A percentile compares a stretch with the other conserved stretches of the same genome.
These are phyloP conservation scores for Sebastiscus tertius DNA, from an alignment of 2,797 vertebrate genomes.

Conservation along the genomic window DNA sequence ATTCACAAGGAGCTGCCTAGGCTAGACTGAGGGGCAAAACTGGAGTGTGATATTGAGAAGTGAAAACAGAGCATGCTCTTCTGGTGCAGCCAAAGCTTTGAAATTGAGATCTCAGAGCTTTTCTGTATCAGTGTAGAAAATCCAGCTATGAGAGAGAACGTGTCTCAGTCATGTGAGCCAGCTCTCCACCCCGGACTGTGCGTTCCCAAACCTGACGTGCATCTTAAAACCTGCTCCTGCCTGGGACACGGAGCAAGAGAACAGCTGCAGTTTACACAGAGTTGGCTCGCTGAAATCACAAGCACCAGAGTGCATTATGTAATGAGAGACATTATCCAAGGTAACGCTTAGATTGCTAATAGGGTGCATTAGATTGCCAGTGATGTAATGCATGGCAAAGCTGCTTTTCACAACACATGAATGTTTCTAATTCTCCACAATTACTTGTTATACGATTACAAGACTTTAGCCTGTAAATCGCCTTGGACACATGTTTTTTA, in stretches of 20 bases:
- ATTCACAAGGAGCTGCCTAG: constrained; percentile 64
- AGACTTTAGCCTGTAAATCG: constrained; percentile 44
- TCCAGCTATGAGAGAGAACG: constrained; percentile 1
- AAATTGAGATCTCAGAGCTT: not conserved
- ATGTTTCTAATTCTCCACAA: constrained; percentile 57
- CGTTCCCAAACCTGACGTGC: constrained; percentile 50
- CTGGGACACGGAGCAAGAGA: constrained; percentile 37
- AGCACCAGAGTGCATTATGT: constrained; percentile 68
- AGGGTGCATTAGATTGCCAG: constrained; percentile 54
- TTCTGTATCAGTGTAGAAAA: not conserved
- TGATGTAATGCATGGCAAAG: constrained; percentile 66
- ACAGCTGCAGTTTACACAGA: constrained; percentile 62
- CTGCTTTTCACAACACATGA: constrained; percentile 49
- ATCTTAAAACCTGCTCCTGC: constrained; percentile 60
- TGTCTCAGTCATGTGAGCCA: constrained; percentile 16
- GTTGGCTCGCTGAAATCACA: constrained; percentile 55
- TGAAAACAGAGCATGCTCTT: constrained; percentile 5
- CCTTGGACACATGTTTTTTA: constrained; percentile 32
- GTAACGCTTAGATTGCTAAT: constrained; percentile 72
- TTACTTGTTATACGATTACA: constrained; percentile 49
- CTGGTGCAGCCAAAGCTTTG: not conserved
- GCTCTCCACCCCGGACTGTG: constrained; percentile 5
- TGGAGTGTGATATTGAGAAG: constrained; percentile 5
- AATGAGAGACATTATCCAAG: constrained; percentile 71
- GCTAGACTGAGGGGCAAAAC: constrained; percentile 38